Base-by-base conservation (phyloP, 2,113 vertebrate species). In the Lanius ludovicianus region DNA sequence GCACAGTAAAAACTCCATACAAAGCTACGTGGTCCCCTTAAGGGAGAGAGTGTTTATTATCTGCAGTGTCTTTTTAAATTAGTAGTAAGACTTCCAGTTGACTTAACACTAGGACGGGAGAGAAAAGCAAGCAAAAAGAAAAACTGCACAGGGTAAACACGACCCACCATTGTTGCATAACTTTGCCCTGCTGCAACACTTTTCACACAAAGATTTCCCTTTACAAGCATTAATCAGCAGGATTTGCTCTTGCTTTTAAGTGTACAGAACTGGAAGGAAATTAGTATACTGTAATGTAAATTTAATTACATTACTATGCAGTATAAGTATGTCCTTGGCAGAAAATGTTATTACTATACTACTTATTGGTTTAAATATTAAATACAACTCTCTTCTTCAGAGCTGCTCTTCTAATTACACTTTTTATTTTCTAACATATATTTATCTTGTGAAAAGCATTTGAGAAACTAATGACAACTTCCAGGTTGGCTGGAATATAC, bases 281-380 rank as follows among this genome's bases (percentile, higher is more conserved):
- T 90, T 62, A 95, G 69, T 19, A 97, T 87, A 95, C 80, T 89
- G 57, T 55, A 85, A 95, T 93, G 78, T 87, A 60, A 94, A 60
- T 97, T 96, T 95, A 95, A 95, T 93, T 97, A 89, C 86, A 96
- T 96, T 96, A 97, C 95, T 73, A 97, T 80, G 84, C 62, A 96
- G 76, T 85, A 92, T 91, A 96, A 85, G 87, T 76, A 50, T 30
- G 71, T 70, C 82, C 44, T 62, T 94, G 91, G 67, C 84, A 95
- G 44, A 85, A 94, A 93, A 77, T 80, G 33, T 73, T 92, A 63
- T 81, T 81, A 76, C 86, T 80, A 16, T 62, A 53, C 25, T 88
- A 89, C 83, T 86, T 92, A 93, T 7, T 46, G n/a, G 49, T 56
- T 96, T 95, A 97, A 93, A 97, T 73, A 95, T 96, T 97, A 95